phyloP scores from a whole-genome alignment of 2,888 invertebrate species.

The Dryocosmus kuriphilus region DNA sequence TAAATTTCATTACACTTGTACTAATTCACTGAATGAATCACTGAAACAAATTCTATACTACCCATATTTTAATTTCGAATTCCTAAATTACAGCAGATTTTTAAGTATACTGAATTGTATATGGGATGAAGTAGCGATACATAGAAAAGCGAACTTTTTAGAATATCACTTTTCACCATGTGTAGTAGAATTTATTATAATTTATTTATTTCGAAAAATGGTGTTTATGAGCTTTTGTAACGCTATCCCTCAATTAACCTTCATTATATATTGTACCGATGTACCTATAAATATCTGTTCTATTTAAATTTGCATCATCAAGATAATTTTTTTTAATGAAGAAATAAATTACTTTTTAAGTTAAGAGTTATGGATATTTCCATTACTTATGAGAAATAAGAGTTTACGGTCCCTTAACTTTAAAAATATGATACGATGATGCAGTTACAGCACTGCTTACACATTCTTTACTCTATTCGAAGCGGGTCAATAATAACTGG shows the following conservation, averaged over 20 bases:
- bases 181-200: too few relatives aligned
- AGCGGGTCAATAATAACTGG: slow-evolving; percentile 32
- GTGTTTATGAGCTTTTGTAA: too few relatives aligned
- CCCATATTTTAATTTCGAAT: too few relatives aligned
- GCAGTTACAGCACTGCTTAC: slow-evolving; percentile 10
- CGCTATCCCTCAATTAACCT: not conserved
- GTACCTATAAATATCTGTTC: not conserved
- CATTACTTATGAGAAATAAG: not conserved
- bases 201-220: too few relatives aligned
- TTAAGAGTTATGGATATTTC: not conserved
- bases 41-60: too few relatives aligned
- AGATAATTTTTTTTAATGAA: not conserved
- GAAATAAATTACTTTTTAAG: not conserved
- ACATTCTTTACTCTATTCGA: slow-evolving; percentile 14
- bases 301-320: not conserved
- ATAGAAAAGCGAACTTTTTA: too few relatives aligned
- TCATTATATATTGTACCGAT: not conserved
- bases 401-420: not conserved
- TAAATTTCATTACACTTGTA: too few relatives aligned
- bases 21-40: too few relatives aligned
- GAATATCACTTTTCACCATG: too few relatives aligned
- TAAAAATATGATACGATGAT: not conserved
- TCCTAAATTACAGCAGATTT: too few relatives aligned
- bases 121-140: too few relatives aligned
- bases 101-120: too few relatives aligned